Conservation (phyloP, 92 coral and sea anemone species). For the Palythoa grandiflora region DNA sequence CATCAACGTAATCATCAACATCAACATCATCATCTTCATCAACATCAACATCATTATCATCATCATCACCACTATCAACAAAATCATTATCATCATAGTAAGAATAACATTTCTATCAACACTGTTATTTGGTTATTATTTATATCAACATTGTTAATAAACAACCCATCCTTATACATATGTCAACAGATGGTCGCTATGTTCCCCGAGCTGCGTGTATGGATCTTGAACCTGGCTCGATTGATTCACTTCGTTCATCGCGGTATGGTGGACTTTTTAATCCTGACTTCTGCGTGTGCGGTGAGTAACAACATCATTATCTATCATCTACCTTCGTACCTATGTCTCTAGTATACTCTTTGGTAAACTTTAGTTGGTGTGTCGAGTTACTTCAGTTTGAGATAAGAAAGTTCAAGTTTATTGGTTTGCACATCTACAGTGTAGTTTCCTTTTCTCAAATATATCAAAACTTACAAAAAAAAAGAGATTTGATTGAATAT, state of each 20-base stretch:
- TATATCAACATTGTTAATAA: not conserved
- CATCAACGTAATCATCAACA: too few relatives aligned
- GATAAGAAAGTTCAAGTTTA: not conserved
- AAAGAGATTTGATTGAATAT: too few relatives aligned
- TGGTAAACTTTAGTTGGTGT: too few relatives aligned
- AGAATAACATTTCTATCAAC: too few relatives aligned
- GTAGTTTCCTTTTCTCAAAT: too few relatives aligned
- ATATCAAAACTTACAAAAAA: too few relatives aligned
- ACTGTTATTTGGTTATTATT: too few relatives aligned
- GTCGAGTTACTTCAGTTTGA: not conserved
- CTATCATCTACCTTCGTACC: too few relatives aligned
- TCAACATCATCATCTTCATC: too few relatives aligned
- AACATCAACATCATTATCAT: not conserved
- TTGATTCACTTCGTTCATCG: constrained; percentile 86
- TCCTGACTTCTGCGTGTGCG: constrained; percentile 87
- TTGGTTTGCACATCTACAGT: too few relatives aligned
- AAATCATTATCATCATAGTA: too few relatives aligned
- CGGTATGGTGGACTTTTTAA: constrained; percentile 86
- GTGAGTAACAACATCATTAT: constrained; percentile 46
- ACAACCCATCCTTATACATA: not conserved
- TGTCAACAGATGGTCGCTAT: constrained; percentile 80
- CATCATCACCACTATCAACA: not conserved
- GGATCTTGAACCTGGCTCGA: constrained; percentile 92
- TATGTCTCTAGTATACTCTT: too few relatives aligned
- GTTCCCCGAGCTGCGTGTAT: constrained; percentile 92